Conservation (phyloP, 35 echinoderm and acorn worm genomes). For the Antedon bifida region DNA sequence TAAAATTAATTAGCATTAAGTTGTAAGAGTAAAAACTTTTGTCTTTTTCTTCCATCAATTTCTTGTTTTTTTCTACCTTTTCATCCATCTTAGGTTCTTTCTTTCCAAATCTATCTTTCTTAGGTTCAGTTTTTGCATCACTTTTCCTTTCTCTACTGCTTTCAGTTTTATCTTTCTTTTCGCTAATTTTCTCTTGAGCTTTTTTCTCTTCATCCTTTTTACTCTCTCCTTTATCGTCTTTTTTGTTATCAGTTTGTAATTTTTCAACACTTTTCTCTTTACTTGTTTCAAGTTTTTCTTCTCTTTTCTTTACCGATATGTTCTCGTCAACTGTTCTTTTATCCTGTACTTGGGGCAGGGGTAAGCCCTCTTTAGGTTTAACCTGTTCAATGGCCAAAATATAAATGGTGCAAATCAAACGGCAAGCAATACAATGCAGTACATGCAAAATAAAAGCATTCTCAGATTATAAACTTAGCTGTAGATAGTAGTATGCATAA, state of each 20-base stretch:
- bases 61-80: background rate
- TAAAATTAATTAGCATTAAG: no score
- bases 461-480: no score
- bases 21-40: no score
- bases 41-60: no score
- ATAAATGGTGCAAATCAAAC: background rate
- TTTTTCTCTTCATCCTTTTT: background rate
- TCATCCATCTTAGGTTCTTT: background rate
- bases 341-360: background rate
- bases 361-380: background rate
- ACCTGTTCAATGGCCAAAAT: background rate
- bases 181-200: background rate
- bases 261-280: background rate
- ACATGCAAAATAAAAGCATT: background rate
- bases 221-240: background rate
- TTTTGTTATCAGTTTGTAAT: background rate
- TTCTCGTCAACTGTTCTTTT: background rate
- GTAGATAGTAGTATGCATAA: no score
- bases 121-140: background rate
- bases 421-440: background rate
- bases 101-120: background rate
- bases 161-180: background rate
- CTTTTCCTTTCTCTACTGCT: background rate
- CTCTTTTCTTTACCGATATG: background rate
- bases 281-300: background rate